Conservation (phyloP, 1,140 invertebrate genomes). For the Dinothrombium tinctorium region DNA sequence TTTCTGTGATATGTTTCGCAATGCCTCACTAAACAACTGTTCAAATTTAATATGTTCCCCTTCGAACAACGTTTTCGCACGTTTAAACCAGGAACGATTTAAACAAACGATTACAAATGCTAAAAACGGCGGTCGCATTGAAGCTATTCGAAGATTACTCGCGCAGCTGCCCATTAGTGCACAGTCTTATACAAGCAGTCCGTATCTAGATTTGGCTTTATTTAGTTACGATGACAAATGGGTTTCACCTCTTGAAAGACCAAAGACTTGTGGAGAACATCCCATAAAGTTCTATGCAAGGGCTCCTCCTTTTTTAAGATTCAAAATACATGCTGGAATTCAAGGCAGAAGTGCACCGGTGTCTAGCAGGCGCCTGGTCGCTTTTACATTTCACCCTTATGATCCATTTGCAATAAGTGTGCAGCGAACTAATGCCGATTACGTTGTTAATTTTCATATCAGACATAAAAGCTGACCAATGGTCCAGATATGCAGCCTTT, state of each 20-base stretch:
- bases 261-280: constrained; percentile 77
- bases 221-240: constrained; percentile 93
- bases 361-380: constrained; percentile 52
- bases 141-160: constrained; percentile 66
- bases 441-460: constrained; percentile 85
- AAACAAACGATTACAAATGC: constrained; percentile 70
- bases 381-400: constrained; percentile 89
- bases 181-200: constrained; percentile 74
- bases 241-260: constrained; percentile 80
- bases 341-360: constrained; percentile 31
- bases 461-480: too few species aligned
- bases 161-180: constrained; percentile 82
- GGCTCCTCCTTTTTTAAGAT: constrained; percentile 66
- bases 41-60: constrained; percentile 75
- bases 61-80: constrained; percentile 68
- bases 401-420: constrained; percentile 91
- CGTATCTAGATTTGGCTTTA: constrained; percentile 70
- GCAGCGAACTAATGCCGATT: constrained; percentile 79
- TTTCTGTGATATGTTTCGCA: constrained; percentile 77
- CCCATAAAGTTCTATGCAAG: constrained; percentile 78
- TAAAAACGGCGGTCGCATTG: constrained; percentile 51
- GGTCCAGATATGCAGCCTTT: too few species aligned
- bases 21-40: constrained; percentile 49
- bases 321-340: constrained; percentile 58
- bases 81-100: constrained; percentile 37